Base-by-base conservation (phyloP, 1,140 invertebrate genomes). In the Ceratina japonica region DNA sequence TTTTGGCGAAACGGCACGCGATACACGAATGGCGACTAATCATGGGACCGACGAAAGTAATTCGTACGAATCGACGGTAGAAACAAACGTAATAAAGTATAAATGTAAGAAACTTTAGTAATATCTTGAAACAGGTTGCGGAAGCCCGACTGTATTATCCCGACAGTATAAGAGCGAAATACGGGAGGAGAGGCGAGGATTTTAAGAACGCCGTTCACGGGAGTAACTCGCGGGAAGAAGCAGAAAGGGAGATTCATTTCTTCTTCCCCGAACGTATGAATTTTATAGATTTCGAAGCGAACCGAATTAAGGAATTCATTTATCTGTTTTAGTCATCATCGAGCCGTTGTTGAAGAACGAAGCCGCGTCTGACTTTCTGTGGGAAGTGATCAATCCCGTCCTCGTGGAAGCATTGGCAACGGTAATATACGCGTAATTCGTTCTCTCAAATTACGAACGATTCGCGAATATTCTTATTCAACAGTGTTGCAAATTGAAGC, bases 161-260 rank as follows among this genome's bases (percentile, higher is more conserved):
- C 7, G 94, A 95, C 73, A 96, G 95, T 86, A 92, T 97, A 37
- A 93, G 96, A 85, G 95, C 95, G 0, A 93, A 93, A 80, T 97
- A 95, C 91, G 96, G 96, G 10, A 93, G 72, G 0, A 71, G 92
- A 65, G 94, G 93, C 54, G 94, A 95, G 58, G 94, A 95, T 76
- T 93, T 94, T 70, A 93, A 93, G 81, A 97, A 97, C 87, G 95
- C 94, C n/a, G 91, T 97, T 5, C 97, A 98, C 89, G 97, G 97
- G 10, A 98, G 97, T 83, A 95, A 95, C 84, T 94, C 94, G 81
- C 91, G 94, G 3, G 91, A 94, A 51, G 94, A 95, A 52, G 96
- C 97, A 0, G 92, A 96, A 52, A 94, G 94, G 58, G 98, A 99
- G 92, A 98, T 98, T 85, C 94, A 95, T 87, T 98, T 97, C 92